Percentiles rank a stretch among this genome's conserved stretches.
Evolutionary conservation across 2,113 vertebrate genomes (phyloP).

Genomic region (Percopsis transmontana): DNA sequence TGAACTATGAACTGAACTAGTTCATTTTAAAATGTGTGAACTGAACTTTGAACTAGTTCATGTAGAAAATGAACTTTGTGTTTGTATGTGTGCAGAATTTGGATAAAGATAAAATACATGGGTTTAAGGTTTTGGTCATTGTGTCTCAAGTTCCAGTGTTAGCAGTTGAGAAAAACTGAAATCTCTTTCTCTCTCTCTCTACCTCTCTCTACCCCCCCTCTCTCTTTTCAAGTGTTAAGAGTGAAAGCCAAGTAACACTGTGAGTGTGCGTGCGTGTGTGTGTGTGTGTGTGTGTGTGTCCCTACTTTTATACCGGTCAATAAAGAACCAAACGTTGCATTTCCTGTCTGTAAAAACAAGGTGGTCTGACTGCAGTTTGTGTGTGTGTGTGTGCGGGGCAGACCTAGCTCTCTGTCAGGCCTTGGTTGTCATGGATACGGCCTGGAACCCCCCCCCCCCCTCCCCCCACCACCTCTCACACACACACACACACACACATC

Average conservation of each 20-base stretch:
- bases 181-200: not conserved
- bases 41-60: too few relatives aligned
- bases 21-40: too few relatives aligned
- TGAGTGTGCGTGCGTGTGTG: conserved; percentile 7
- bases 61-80: too few relatives aligned
- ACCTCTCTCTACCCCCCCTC: conserved; percentile 16
- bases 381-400: conserved; percentile 38
- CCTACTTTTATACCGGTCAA: conserved; percentile 5
- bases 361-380: conserved; percentile 46
- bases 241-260: not conserved
- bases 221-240: conserved; percentile 16
- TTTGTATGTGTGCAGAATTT: too few relatives aligned
- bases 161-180: too few relatives aligned
- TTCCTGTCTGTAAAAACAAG: conserved; percentile 65
- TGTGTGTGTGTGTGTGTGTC: conserved; percentile 47
- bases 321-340: conserved; percentile 56
- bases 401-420: conserved; percentile 50
- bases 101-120: too few relatives aligned
- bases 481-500: conserved; percentile 31
- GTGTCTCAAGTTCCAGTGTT: too few relatives aligned
- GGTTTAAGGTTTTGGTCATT: too few relatives aligned
- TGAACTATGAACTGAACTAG: too few relatives aligned
- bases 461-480: conserved; percentile 37
- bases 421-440: conserved; percentile 64
- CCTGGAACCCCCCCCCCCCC: conserved; percentile 38